Evolutionary conservation across 2,113 vertebrate genomes (phyloP).

Genomic region (Aphyosemion australe): DNA sequence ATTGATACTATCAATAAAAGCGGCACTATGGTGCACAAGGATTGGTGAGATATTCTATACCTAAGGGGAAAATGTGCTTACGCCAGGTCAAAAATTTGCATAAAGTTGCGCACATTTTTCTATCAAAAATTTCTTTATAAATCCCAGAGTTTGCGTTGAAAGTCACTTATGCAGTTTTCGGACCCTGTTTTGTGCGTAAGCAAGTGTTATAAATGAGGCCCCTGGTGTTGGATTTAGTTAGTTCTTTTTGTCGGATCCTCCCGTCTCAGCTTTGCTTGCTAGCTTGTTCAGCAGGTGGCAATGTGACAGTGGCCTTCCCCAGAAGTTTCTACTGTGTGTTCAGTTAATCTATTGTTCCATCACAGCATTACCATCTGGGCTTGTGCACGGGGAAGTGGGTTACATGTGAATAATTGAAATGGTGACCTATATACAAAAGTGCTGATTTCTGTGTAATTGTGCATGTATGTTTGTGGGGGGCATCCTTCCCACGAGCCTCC

Average conservation of each 20-base stretch:
- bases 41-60: too few relatives aligned
- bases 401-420: slow-evolving; percentile 54
- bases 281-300: slow-evolving; percentile 13
- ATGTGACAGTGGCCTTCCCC: not conserved
- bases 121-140: too few relatives aligned
- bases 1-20: too few relatives aligned
- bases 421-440: slow-evolving; percentile 15
- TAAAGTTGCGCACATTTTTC: too few relatives aligned
- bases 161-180: too few relatives aligned
- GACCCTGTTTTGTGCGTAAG: too few relatives aligned
- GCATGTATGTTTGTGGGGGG: slow-evolving; percentile 8
- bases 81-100: too few relatives aligned
- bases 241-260: slow-evolving; percentile 2
- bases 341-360: slow-evolving; percentile 5
- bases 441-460: slow-evolving; percentile 35
- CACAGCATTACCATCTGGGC: slow-evolving; percentile 1
- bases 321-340: not conserved
- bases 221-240: too few relatives aligned
- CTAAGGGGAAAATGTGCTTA: too few relatives aligned
- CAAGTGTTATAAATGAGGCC: too few relatives aligned
- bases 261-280: slow-evolving; percentile 16
- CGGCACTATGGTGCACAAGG: too few relatives aligned
- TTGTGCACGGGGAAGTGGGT: slow-evolving; percentile 21
- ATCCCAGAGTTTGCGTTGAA: too few relatives aligned
- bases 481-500: slow-evolving; percentile 34